These are phyloP conservation scores for Scrobipalpa atriplicella DNA, from an alignment of 2,888 invertebrate species.

Conservation along the genomic window DNA sequence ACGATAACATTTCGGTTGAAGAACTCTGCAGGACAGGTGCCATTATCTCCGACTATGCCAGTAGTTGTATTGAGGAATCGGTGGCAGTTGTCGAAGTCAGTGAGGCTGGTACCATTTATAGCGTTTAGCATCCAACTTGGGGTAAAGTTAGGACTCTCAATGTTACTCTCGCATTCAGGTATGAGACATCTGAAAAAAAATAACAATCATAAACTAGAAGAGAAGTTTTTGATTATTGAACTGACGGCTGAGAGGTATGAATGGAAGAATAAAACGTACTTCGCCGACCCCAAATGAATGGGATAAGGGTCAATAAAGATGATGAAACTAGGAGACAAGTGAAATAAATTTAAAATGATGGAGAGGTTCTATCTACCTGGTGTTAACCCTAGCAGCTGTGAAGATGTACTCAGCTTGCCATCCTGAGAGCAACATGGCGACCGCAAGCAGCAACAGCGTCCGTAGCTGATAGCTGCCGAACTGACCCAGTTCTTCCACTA, in stretches of 20 bases:
- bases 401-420: slow-evolving; percentile 81
- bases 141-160: slow-evolving; percentile 40
- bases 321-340: too few species aligned
- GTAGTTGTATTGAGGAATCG: slow-evolving; percentile 22
- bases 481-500: slow-evolving; percentile 69
- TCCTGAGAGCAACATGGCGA: slow-evolving; percentile 82
- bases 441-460: slow-evolving; percentile 76
- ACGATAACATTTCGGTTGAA: slow-evolving; percentile 48
- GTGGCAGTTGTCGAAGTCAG: slow-evolving; percentile 26
- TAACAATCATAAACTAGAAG: not conserved
- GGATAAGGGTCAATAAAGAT: too few species aligned
- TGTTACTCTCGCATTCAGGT: slow-evolving; percentile 12
- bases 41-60: not conserved
- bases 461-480: slow-evolving; percentile 82
- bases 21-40: slow-evolving; percentile 53
- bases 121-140: slow-evolving; percentile 58
- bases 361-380: slow-evolving; percentile 34
- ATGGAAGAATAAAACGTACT: too few species aligned
- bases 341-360: too few species aligned
- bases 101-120: slow-evolving; percentile 45
- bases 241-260: too few species aligned
- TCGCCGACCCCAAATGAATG: too few species aligned
- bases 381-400: slow-evolving; percentile 69
- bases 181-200: slow-evolving; percentile 14
- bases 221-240: too few species aligned